phyloP scores from a whole-genome alignment of 2,797 vertebrate species.

The Potorous gilbertii region DNA sequence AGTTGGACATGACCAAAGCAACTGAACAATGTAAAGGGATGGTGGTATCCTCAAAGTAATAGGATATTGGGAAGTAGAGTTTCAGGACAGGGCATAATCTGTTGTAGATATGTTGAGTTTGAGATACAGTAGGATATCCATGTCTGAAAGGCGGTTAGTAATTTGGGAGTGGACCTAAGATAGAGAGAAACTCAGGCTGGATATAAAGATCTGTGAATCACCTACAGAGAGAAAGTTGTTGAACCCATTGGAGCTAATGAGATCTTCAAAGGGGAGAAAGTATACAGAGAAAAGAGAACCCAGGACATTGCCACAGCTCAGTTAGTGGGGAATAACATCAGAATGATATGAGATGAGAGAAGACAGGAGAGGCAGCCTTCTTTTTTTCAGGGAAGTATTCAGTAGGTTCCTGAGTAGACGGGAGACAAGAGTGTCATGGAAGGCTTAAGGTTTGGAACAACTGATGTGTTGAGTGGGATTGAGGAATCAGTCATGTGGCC shows the following conservation, averaged over 20 bases:
- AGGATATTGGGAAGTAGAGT: background rate
- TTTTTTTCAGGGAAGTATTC: background rate
- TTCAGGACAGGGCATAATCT: background rate
- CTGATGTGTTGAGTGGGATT: background rate
- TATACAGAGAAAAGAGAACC: background rate
- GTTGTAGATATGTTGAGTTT: background rate
- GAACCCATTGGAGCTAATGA: background rate
- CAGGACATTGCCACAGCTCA: background rate
- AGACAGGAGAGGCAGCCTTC: background rate
- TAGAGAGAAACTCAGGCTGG: background rate
- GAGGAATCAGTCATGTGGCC: background rate
- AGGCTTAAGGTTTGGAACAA: background rate
- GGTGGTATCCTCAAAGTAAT: background rate
- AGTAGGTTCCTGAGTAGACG: background rate
- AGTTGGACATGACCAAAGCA: background rate
- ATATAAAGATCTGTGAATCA: background rate
- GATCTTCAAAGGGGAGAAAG: background rate
- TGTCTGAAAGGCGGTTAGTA: background rate
- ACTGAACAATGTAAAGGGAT: background rate
- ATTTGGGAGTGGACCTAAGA: background rate
- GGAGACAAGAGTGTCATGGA: background rate
- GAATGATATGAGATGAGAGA: background rate
- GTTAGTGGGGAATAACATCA: background rate
- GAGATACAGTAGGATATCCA: background rate
- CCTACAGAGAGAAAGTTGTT: background rate